Evolutionary conservation across 92 coral and sea anemone genomes (phyloP), one percentile per base, ranked within the genome.

Genomic region (Actinostola sp.): DNA sequence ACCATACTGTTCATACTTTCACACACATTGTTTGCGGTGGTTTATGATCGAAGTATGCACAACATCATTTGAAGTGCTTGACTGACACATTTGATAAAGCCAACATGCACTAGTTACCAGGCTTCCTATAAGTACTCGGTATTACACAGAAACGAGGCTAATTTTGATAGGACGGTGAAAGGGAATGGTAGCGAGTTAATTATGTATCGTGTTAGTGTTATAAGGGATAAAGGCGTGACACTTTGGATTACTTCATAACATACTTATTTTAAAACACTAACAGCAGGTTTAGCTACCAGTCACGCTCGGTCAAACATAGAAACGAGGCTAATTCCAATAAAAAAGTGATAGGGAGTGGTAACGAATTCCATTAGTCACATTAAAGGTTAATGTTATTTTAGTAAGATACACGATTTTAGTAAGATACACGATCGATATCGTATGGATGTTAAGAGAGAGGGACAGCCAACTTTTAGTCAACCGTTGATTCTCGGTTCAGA

Each of bases 131-230:
- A n/a, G n/a, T 10, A 16, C 43, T 59, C 45, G 65, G 26, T 33
- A 38, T 3, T 59, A 12, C 65, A 59, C n/a, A n/a, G 65, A n/a
- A 59, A 6, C 65, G 65, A 59, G 65, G 65, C 65, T 59, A 9
- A 7, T 31, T 59, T 59, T 8, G 29, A 10, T 1, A n/a, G 29
- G 31, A 15, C 19, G 23, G 65, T 19, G 20, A 32, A 7, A 59
- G 65, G 43, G 25, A 23, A 16, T 32, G 42, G 32, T 29, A n/a
- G 20, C n/a, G 31, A 56, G 38, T 27, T n/a, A n/a, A n/a, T n/a
- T n/a, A n/a, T n/a, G n/a, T n/a, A n/a, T n/a, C n/a, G n/a, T n/a
- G n/a, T n/a, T n/a, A n/a, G n/a, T n/a, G n/a, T n/a, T n/a, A n/a
- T n/a, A n/a, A n/a, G n/a, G n/a, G n/a, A n/a, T n/a, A n/a, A n/a